phyloP scores from a whole-genome alignment of 2,888 invertebrate species.

The Meteorus cinctellus region DNA sequence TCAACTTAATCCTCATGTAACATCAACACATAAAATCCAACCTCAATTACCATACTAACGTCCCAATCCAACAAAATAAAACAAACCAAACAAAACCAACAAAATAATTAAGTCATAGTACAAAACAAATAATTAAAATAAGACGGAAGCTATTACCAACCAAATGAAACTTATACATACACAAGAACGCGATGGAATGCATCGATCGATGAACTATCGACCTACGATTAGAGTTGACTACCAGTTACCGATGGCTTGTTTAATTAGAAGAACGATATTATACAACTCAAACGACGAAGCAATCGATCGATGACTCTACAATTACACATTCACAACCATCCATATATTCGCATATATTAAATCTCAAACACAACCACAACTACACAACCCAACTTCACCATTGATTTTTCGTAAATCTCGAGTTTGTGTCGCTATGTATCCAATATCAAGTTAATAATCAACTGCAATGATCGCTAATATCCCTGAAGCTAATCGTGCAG shows the following conservation, averaged over 20 bases:
- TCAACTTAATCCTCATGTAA: too few species aligned
- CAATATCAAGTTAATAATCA: slow-evolving; percentile 38
- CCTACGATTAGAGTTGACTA: slow-evolving; percentile 31
- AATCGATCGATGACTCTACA: slow-evolving; percentile 12
- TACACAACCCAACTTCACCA: background rate
- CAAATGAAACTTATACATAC: background rate
- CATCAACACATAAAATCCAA: background rate
- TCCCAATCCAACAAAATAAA: background rate
- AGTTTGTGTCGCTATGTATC: slow-evolving; percentile 31
- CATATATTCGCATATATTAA: background rate
- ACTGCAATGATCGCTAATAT: slow-evolving; percentile 52
- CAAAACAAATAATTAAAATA: background rate
- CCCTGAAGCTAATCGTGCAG: slow-evolving; percentile 46
- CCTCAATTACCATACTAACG: background rate
- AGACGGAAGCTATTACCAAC: slow-evolving; percentile 6
- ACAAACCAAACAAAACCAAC: too few species aligned
- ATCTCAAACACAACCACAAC: background rate
- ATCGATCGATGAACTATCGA: slow-evolving; percentile 29
- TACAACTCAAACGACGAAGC: background rate
- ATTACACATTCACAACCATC: background rate
- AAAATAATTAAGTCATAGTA: background rate
- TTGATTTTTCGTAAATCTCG: slow-evolving; percentile 31
- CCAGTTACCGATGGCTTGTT: slow-evolving; percentile 22
- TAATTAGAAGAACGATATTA: slow-evolving; percentile 31
- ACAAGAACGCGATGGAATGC: background rate